Evolutionary conservation across 2,888 invertebrate species (phyloP), one percentile per base, ranked within the genome.

Genomic region (Pilophorus perplexus): DNA sequence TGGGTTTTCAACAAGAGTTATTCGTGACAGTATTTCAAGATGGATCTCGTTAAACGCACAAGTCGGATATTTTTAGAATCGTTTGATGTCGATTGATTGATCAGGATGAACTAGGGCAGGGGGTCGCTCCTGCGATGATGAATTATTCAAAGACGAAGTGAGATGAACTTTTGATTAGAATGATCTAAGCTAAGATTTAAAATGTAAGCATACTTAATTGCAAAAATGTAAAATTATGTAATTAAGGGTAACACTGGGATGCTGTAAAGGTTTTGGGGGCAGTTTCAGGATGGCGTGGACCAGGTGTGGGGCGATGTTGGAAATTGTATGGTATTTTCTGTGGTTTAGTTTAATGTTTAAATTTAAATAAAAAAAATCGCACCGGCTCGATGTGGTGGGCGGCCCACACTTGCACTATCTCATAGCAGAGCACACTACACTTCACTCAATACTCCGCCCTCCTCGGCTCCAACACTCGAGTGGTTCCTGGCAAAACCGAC

Each of bases 401-500:
- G 25, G 28, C 46, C 62, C 28, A 46, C 62, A 46, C 46, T 62
- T 62, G 62, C 46, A 62, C 62, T 62, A 62, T 62, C 62, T 62
- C 62, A 62, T 62, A 44, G 44, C 44, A 33, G 62, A 33, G 62
- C 62, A 28, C 62, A 62, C 44, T 33, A 62, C 44, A 62, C 62
- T 62, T 62, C 62, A 62, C 62, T 62, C 62, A 46, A 62, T 62
- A 62, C 62, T 62, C 62, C 62, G 28, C 62, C 62, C 62, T 33
- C 55, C 38, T 55, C 38, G 37, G 52, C 14, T 16, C 52, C 55
- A 22, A 22, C 55, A 38, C 55, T 38, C 38, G 55, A 12, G n/a
- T 38, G 55, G 22, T 55, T 55, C 22, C 37, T 20, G 8, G 20
- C n/a, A 22, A 23, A n/a, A 25, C 42, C 27, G 22, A 59, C 42